These are phyloP conservation scores for Drosophila seguyi DNA, from an alignment of 1,140 invertebrate genomes.

Conservation along the genomic window DNA sequence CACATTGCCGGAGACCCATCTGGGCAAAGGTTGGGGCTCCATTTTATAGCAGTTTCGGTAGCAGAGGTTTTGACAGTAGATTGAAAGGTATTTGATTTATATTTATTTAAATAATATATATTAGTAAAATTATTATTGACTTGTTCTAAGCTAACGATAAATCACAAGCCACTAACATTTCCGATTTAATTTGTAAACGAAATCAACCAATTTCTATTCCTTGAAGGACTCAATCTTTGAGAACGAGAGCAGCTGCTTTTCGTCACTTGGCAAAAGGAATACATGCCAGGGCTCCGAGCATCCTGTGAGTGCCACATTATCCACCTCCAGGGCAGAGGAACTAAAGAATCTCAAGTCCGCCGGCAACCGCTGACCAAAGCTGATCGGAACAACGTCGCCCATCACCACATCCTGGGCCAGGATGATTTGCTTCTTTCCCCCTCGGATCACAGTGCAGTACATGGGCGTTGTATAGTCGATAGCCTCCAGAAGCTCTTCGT, in stretches of 20 bases:
- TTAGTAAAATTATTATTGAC: not conserved
- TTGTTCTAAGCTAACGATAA: not conserved
- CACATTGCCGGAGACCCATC: slow-evolving; percentile 50
- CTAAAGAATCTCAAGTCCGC: slow-evolving; percentile 59
- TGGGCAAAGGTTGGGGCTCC: slow-evolving; percentile 1
- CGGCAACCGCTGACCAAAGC: slow-evolving; percentile 47
- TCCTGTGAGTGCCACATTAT: slow-evolving; percentile 57
- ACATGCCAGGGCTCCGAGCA: slow-evolving; percentile 31
- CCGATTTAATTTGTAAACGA: not conserved
- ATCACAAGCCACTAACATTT: not conserved
- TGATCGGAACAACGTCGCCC: slow-evolving; percentile 48
- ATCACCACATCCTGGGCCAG: slow-evolving; percentile 36
- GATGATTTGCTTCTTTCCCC: slow-evolving; percentile 43
- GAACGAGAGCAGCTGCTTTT: not conserved
- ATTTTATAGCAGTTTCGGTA: not conserved
- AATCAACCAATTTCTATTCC: not conserved
- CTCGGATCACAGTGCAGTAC: slow-evolving; percentile 65
- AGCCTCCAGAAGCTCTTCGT: slow-evolving; percentile 9
- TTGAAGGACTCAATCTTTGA: not conserved
- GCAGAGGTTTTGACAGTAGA: not conserved
- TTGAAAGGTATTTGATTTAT: not conserved
- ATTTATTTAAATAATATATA: not conserved
- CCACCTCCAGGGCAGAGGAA: slow-evolving; percentile 30
- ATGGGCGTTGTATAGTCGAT: slow-evolving; percentile 46
- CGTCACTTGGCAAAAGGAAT: slow-evolving; percentile 12